phyloP scores from a whole-genome alignment of 2,113 vertebrate genomes.

The Dunckerocampus dactyliophorus region DNA sequence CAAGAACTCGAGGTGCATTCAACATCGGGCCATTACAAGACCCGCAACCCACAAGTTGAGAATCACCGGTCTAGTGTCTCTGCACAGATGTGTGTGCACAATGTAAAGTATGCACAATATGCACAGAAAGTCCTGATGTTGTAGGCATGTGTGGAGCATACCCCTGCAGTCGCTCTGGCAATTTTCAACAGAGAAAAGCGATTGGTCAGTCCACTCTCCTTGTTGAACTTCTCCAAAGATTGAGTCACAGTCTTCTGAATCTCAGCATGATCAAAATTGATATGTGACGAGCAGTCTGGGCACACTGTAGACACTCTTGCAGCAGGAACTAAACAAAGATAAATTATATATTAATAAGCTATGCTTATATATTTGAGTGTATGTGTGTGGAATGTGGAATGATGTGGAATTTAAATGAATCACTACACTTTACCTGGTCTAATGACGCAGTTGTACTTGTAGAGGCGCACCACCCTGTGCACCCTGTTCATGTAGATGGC shows the following conservation, averaged over 20 bases:
- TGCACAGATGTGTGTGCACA: no score
- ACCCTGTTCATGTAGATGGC: conserved; percentile 61
- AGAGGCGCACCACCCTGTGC: conserved; percentile 65
- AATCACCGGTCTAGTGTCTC: no score
- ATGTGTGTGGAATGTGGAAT: no score
- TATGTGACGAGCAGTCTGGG: conserved; percentile 51
- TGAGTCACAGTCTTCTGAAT: conserved; percentile 28
- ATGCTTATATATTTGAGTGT: background rate
- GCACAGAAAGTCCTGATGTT: background rate
- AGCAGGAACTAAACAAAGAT: conserved; percentile 43
- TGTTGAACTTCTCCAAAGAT: conserved; percentile 68
- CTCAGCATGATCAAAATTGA: background rate
- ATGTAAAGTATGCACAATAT: no score
- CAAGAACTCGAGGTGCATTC: no score
- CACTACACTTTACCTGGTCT: conserved; percentile 60
- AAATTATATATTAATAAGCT: background rate
- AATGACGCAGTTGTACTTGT: conserved; percentile 65
- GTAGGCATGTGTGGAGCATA: conserved; percentile 15
- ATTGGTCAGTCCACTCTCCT: conserved; percentile 47
- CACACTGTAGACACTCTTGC: background rate
- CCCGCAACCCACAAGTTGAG: no score
- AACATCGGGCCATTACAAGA: no score
- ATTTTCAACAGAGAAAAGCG: conserved; percentile 57
- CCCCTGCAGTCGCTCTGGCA: conserved; percentile 36
- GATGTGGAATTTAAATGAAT: background rate